A percentile compares a stretch with the other conserved stretches of the same genome.
Evolutionary conservation across 2,113 vertebrate species (phyloP).

Genomic region (Falcunculus frontatus): DNA sequence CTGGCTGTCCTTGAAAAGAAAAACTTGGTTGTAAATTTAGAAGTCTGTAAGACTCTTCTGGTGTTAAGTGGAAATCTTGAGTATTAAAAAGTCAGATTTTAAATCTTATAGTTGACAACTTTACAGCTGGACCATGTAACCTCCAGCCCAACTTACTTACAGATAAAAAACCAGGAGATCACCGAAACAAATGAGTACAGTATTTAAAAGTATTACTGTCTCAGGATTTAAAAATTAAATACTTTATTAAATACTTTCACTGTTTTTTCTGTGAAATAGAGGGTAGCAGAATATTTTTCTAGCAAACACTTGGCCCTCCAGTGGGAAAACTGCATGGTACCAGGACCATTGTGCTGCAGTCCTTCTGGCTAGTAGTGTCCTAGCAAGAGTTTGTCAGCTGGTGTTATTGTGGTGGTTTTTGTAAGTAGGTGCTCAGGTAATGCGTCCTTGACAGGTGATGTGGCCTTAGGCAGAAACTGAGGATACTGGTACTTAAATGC

Average conservation of each 20-base stretch:
- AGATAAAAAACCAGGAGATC: background rate
- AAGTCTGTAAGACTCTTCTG: background rate
- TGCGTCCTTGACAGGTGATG: background rate
- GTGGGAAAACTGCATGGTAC: background rate
- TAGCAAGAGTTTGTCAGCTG: background rate
- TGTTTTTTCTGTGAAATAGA: background rate
- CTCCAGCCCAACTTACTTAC: background rate
- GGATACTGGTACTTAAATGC: conserved; percentile 13
- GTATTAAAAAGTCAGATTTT: background rate
- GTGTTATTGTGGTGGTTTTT: background rate
- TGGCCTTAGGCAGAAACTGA: background rate
- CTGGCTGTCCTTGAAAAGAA: conserved; percentile 14
- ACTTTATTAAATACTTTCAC: background rate
- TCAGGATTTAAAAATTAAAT: background rate
- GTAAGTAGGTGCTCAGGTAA: background rate
- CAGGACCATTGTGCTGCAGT: background rate
- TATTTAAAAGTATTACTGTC: background rate
- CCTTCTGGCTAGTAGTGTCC: background rate
- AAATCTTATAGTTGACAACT: background rate
- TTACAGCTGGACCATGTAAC: background rate
- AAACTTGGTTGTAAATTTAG: background rate
- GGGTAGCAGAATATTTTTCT: background rate
- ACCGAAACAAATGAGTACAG: background rate
- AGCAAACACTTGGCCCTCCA: background rate
- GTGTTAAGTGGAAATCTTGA: background rate